Base-by-base conservation (phyloP, 2,113 vertebrate species). In the Bambusicola thoracicus region DNA sequence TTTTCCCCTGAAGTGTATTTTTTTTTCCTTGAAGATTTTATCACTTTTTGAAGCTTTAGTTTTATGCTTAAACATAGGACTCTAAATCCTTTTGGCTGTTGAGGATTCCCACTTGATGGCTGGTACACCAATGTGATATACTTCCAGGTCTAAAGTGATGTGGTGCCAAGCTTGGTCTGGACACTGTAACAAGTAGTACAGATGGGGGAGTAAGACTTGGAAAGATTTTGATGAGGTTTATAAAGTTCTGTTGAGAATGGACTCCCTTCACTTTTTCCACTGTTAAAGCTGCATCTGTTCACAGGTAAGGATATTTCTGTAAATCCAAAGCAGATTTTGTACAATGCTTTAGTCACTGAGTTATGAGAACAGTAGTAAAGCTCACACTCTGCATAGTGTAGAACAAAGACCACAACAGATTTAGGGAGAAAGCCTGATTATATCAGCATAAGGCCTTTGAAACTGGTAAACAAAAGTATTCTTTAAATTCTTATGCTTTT, bases 111-210 rank as follows among this genome's bases (percentile, higher is more conserved):
- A 30, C 29, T 38, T 36, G 38, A 63, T 5, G 16, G 29, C 21
- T 79, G 44, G 58, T 29, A 22, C 4, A 36, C 15, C 32, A 14
- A 9, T 0, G 0, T 56, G 10, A 17, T 79, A 11, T 32, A 9
- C 10, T 61, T 82, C 30, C 11, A 48, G 59, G 58, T 73, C 21
- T 65, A 36, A 29, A 0, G 0, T 25, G 5, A 22, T 36, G 11
- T 34, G 4, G 27, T 80, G 44, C 34, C 41, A 49, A 27, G 11
- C 27, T 80, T 69, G 18, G 13, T 44, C 40, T 68, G 27, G 17
- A 7, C 8, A 66, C 24, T 19, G 22, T 41, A 30, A 11, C 0
- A 0, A 13, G 61, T 34, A 48, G 6, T 36, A 70, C 13, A 77
- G 12, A 21, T 22, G 6, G 11, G 8, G 11, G 11, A 89, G 22